These are phyloP conservation scores for Chrysolina haemoptera DNA, from an alignment of 2,888 invertebrate genomes.

Conservation along the genomic window DNA sequence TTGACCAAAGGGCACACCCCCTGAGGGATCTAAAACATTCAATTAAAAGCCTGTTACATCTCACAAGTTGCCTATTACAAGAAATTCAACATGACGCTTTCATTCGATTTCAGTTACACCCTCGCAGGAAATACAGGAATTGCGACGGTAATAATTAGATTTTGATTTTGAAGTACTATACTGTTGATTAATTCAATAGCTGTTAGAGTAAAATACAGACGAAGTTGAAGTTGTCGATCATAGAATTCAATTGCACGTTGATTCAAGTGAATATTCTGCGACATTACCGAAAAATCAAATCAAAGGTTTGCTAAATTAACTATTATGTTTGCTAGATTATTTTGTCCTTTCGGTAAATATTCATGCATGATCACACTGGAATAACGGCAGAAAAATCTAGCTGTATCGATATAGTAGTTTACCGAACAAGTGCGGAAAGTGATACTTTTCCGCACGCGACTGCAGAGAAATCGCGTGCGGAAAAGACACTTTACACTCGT, in stretches of 20 bases:
- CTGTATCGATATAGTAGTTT: too few relatives aligned
- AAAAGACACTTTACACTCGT: too few relatives aligned
- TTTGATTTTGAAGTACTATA: neutral
- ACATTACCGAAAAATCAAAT: neutral
- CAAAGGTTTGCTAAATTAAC: neutral
- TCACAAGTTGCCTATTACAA: conserved; percentile 56
- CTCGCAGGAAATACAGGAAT: conserved; percentile 11
- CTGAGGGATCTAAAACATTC: conserved; percentile 63
- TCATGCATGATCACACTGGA: too few relatives aligned
- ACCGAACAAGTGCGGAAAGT: too few relatives aligned
- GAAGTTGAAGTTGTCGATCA: conserved; percentile 11
- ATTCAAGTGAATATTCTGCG: neutral
- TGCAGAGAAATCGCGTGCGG: too few relatives aligned
- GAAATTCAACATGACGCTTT: conserved; percentile 10
- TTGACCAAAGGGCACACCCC: conserved; percentile 65
- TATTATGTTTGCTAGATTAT: too few relatives aligned
- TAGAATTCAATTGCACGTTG: conserved; percentile 15
- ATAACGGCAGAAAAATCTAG: too few relatives aligned
- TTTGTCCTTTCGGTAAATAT: too few relatives aligned
- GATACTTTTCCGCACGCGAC: too few relatives aligned
- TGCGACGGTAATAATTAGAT: conserved; percentile 10
- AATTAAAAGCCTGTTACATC: conserved; percentile 64
- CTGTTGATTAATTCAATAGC: conserved; percentile 26
- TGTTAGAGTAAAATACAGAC: neutral
- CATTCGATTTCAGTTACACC: conserved; percentile 20